Base-by-base conservation (phyloP, 2,888 invertebrate species). In the Chrysolina haemoptera region DNA sequence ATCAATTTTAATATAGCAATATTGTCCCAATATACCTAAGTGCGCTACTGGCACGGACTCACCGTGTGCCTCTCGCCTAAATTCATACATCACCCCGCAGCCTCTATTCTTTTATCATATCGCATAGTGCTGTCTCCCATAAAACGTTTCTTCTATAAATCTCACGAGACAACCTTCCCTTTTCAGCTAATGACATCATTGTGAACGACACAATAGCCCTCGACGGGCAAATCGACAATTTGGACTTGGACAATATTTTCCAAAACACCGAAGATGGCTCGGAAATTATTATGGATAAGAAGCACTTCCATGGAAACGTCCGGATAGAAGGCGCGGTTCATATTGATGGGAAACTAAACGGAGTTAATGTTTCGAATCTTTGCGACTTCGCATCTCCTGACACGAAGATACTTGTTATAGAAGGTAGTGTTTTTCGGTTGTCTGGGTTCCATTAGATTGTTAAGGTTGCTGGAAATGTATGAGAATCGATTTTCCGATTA, bases 171-270 rank as follows among this genome's bases (percentile, higher is more conserved):
- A 18, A n/a, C 27, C 12, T 62, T 71, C 71, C 48, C 67, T 73
- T 84, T 84, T 71, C 72, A 85, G 85, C 79, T 62, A 71, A 79
- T 35, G 64, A 78, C 40, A 43, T 79, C 22, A 68, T 83, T 50
- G 78, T 86, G 8, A 63, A 80, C 46, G 64, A 73, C 18, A 59
- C 68, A 11, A 71, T 88, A 40, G 75, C 71, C 55, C 73, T 87
- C 18, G 68, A 81, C 48, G 88, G 88, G 12, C 79, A 85, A 27
- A 82, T 89, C 27, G 87, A 87, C 67, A 85, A 86, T 41, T 76
- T 90, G 5, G 87, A 89, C 63, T 83, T 90, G n/a, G 84, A 89
- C n/a, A 89, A 90, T 80, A 85, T 90, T 41, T 81, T 88, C 40
- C 79, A 80, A 67, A 79, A 81, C 71, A 66, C 78, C 20, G 74